Evolutionary conservation across 2,797 vertebrate species (phyloP), one percentile per base, ranked within the genome.

Genomic region (Muscicapa striata): DNA sequence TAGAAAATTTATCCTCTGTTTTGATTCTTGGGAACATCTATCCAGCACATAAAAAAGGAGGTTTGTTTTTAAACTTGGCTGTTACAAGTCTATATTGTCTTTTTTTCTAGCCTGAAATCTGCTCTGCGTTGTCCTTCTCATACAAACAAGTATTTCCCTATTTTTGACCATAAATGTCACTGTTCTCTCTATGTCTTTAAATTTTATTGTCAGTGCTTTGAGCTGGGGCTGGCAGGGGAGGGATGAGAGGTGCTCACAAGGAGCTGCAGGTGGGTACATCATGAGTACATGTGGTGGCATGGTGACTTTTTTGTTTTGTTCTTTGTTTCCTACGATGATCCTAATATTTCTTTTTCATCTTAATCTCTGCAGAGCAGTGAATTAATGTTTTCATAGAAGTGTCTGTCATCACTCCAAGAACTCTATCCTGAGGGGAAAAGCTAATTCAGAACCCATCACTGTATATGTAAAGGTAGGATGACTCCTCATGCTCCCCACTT

Each of bases 311-410:
- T 83, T 89, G 83, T 93, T 90, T 85, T 93, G 84, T 85, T 95
- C 82, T 85, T 80, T 36, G 41, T 89, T 95, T 93, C 79, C 82
- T 57, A 45, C 4, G 13, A 55, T 10, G 70, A 86, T 94, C 85
- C 87, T 90, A 91, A 90, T 91, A 79, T 90, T 95, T 95, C 76
- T 89, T 89, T 87, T 91, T 84, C 21, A 22, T 83, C 67, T 78
- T 90, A 87, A 92, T 92, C 76, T 94, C 80, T 88, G 52, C 84
- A 82, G 74, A 95, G 77, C 67, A 82, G 45, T 86, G 93, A 93
- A 93, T 92, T 93, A 91, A 74, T 96, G 91, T 95, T 97, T 96
- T 94, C 89, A 82, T 43, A 84, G 84, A 94, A 45, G 69, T 90
- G 89, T 84, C 91, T 96, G 93, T 94, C 95, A 94, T 59, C 5